Base-by-base conservation (phyloP, 2,113 vertebrate genomes). In the Otus sunia region DNA sequence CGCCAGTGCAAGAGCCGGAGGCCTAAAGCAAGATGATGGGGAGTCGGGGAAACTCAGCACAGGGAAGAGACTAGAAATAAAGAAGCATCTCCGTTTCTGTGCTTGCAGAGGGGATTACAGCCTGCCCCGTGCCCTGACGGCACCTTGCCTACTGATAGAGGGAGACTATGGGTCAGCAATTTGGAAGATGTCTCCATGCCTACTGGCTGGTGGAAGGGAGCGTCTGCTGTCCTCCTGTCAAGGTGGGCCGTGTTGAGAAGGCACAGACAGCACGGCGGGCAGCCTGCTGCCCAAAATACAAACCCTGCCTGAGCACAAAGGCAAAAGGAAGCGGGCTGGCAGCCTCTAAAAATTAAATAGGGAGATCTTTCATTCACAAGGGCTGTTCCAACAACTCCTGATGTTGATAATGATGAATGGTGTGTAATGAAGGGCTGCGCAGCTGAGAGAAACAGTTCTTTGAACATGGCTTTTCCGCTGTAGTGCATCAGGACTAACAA, bases 391-490 rank as follows among this genome's bases (percentile, higher is more conserved):
- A 34, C 91, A 88, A 52, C 86, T 95, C 67, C 85, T 96, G 97
- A 91, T 94, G 86, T 86, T 92, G 94, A 58, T 94, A 76, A 66
- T 95, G 91, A 69, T 75, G 89, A 96, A 94, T 86, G 78, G 94
- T 78, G 81, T 83, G 88, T 91, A 94, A 91, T 79, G 79, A 96
- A 95, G 88, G 92, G 94, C 96, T 95, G 83, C 4, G 21, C 55
- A 55, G 84, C 86, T 37, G 84, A 41, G 80, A 80, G 88, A 78
- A 96, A 83, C 81, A 50, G 53, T 88, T 88, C 88, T 93, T 90
- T 89, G 92, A 96, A 94, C 68, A 37, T 37, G 83, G 67, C 58
- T 92, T 95, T 97, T 87, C 83, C 2, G 10, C 79, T 59, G 49
- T 83, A 85, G 64, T 20, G 16, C 43, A 11, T 86, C 76, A 55